Base-by-base conservation (phyloP, 2,113 vertebrate genomes). In the Phyllostomus discolor region DNA sequence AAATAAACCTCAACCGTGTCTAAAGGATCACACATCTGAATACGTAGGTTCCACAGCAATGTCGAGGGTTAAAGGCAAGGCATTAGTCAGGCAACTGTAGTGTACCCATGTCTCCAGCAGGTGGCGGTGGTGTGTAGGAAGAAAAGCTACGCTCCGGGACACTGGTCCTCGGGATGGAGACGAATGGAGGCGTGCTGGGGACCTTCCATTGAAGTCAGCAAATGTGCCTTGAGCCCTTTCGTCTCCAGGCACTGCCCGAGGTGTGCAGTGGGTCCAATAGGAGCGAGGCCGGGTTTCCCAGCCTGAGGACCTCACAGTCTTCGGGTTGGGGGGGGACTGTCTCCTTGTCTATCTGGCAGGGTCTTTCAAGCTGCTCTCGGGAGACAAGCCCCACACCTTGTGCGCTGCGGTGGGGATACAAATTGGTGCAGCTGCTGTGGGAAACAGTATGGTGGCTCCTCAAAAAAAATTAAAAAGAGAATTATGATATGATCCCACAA, bases 121-220 rank as follows among this genome's bases (percentile, higher is more conserved):
- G 72, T 97, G 97, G 94, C 62, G 8, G 78, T 94, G 67, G 28
- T 69, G 81, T 88, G 59, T 48, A 95, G 85, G 90, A 80, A 95
- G 80, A 97, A 81, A 95, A 76, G 35, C 48, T 54, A 26, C 19
- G 6, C 12, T 52, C 7, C 0, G 16, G 7, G 15, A 48, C 26
- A 22, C 4, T 2, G 35, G 35, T 76, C 24, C 22, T 24, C 5
- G 0, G 26, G 26, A 41, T 12, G 4, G 33, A 35, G 10, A 6
- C 10, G 50, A 85, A 24, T 0, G 43, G 35, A 70, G 59, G 24
- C 59, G 24, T 5, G 22, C 19, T 28, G 67, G 69, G 31, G 17
- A 20, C 62, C 8, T 24, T 69, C 5, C 10, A 0, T 11, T 38
- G 26, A 28, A 54, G 31, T 46, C 20, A 28, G 67, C 73, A 79